phyloP scores from a whole-genome alignment of 2,113 vertebrate genomes.

The Platichthys stellatus region DNA sequence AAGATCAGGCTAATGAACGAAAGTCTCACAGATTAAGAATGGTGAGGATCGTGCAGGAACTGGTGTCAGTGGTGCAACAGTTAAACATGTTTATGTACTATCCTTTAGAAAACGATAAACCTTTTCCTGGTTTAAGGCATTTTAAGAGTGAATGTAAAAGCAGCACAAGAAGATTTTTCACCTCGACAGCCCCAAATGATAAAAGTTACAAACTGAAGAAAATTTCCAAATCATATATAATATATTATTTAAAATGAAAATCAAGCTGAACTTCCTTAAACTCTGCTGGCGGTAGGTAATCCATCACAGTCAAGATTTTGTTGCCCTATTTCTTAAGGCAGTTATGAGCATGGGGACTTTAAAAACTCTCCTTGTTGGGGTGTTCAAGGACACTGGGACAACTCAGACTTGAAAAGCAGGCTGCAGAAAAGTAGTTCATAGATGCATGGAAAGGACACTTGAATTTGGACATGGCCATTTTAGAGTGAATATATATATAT shows the following conservation, averaged over 20 bases:
- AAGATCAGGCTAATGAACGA: conserved; percentile 11
- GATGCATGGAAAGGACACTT: neutral
- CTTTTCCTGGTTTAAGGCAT: neutral
- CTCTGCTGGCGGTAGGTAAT: neutral
- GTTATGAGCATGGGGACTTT: neutral
- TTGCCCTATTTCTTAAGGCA: conserved; percentile 5
- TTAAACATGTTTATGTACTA: no score
- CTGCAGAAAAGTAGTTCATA: neutral
- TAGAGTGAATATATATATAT: neutral
- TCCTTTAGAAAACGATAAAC: neutral
- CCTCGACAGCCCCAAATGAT: neutral
- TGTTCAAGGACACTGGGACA: conserved; percentile 42
- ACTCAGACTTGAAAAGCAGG: conserved; percentile 7
- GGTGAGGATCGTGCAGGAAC: neutral
- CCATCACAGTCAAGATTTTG: conserved; percentile 20
- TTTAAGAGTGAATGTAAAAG: neutral
- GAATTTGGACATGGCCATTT: neutral
- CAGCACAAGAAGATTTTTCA: neutral
- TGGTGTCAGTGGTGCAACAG: neutral
- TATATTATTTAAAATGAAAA: neutral
- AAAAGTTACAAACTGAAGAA: neutral
- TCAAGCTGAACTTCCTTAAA: neutral
- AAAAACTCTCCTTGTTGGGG: neutral
- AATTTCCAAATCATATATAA: neutral
- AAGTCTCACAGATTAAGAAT: neutral